phyloP scores from a whole-genome alignment of 2,113 vertebrate species.

The Anser cygnoides region DNA sequence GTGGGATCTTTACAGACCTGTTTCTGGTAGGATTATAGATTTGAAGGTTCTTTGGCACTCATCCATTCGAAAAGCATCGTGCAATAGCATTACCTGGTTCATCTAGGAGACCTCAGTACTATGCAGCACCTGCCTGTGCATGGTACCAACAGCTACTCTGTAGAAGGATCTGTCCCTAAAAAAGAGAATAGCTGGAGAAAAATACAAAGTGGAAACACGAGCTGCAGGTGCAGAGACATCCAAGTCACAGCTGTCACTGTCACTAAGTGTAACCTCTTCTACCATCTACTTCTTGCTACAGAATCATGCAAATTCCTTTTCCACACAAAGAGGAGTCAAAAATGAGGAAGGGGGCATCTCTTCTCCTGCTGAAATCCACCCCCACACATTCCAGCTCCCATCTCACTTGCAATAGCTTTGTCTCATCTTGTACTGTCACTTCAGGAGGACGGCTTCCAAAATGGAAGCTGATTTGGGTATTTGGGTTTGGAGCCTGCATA shows the following conservation, averaged over 20 bases:
- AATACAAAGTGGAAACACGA: background rate
- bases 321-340: background rate
- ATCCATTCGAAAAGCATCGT: background rate
- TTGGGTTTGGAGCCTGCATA: background rate
- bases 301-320: background rate
- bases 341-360: background rate
- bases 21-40: background rate
- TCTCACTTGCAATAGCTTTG: background rate
- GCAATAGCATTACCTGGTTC: background rate
- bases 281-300: background rate
- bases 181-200: background rate
- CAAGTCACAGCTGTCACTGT: background rate
- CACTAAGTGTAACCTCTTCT: background rate
- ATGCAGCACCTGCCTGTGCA: background rate
- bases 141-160: background rate
- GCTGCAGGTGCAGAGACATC: background rate
- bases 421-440: background rate
- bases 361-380: background rate
- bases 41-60: background rate
- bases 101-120: background rate
- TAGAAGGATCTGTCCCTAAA: background rate
- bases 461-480: background rate
- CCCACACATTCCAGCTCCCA: background rate
- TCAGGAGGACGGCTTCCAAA: background rate
- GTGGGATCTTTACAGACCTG: background rate